phyloP scores from a whole-genome alignment of 2,888 invertebrate genomes.

The Eupithecia subfuscata region DNA sequence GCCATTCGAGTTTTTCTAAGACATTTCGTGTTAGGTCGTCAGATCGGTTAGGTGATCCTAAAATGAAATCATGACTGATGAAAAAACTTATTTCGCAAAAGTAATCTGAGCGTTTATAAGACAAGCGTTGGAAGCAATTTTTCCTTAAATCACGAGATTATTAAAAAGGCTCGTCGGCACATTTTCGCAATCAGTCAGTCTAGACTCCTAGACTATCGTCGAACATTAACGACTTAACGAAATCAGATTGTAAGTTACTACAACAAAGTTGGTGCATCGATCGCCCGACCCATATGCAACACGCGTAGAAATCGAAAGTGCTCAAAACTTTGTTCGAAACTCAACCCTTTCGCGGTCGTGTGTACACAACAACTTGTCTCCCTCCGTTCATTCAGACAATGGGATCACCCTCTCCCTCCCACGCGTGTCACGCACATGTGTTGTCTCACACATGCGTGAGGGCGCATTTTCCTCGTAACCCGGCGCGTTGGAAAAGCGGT shows the following conservation, averaged over 20 bases:
- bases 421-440: conserved; percentile 71
- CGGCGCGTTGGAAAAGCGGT: conserved; percentile 50
- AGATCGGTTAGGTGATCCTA: neutral
- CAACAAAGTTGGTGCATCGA: conserved; percentile 70
- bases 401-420: conserved; percentile 68
- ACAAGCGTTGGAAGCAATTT: neutral
- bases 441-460: conserved; percentile 73
- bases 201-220: conserved; percentile 30
- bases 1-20: neutral
- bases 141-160: neutral
- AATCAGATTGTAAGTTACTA: conserved; percentile 50
- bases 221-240: conserved; percentile 48
- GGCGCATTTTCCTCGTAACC: conserved; percentile 41
- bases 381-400: conserved; percentile 76
- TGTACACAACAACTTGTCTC: conserved; percentile 74
- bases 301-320: conserved; percentile 79
- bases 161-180: neutral
- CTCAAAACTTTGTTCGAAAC: conserved; percentile 69
- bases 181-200: conserved; percentile 37
- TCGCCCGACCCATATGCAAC: conserved; percentile 74
- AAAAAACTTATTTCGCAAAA: neutral
- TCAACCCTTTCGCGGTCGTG: conserved; percentile 78
- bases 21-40: neutral
- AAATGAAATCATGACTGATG: neutral
- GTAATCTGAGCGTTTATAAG: neutral